A percentile compares a stretch with the other conserved stretches of the same genome.
Evolutionary conservation across 2,113 vertebrate species (phyloP).

Genomic region (Dicentrarchus labrax): DNA sequence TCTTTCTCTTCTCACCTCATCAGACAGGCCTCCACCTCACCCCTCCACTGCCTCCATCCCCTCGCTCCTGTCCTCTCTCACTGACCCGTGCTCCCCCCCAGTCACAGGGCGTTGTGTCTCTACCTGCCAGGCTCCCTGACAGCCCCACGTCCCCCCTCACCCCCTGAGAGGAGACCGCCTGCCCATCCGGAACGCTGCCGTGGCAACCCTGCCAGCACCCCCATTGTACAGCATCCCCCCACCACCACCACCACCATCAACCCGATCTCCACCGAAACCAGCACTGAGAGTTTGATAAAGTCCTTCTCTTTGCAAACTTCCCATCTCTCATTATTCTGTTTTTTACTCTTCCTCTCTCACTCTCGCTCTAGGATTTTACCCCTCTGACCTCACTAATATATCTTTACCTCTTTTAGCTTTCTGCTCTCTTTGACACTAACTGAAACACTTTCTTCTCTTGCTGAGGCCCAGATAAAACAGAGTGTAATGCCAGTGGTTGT

Average conservation of each 20-base stretch:
- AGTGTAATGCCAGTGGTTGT: slow-evolving; percentile 23
- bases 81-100: slow-evolving; percentile 81
- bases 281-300: slow-evolving; percentile 73
- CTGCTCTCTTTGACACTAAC: slow-evolving; percentile 49
- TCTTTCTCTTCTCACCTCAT: slow-evolving; percentile 76
- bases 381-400: slow-evolving; percentile 64
- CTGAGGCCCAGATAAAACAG: slow-evolving; percentile 24
- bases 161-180: slow-evolving; percentile 81
- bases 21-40: slow-evolving; percentile 77
- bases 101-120: slow-evolving; percentile 82
- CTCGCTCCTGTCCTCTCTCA: slow-evolving; percentile 80
- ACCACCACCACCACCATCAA: slow-evolving; percentile 33
- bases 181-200: slow-evolving; percentile 83
- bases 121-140: slow-evolving; percentile 84
- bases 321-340: slow-evolving; percentile 74
- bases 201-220: slow-evolving; percentile 78
- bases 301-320: slow-evolving; percentile 61
- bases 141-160: slow-evolving; percentile 74
- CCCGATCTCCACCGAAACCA: slow-evolving; percentile 51
- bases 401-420: slow-evolving; percentile 63
- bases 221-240: slow-evolving; percentile 37
- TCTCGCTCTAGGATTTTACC: neutral
- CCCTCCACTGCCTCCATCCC: slow-evolving; percentile 67
- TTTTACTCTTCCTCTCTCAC: slow-evolving; percentile 50
- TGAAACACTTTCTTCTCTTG: slow-evolving; percentile 29